Evolutionary conservation across 2,113 vertebrate species (phyloP), one percentile per base, ranked within the genome.

Genomic region (Megalops atlanticus): DNA sequence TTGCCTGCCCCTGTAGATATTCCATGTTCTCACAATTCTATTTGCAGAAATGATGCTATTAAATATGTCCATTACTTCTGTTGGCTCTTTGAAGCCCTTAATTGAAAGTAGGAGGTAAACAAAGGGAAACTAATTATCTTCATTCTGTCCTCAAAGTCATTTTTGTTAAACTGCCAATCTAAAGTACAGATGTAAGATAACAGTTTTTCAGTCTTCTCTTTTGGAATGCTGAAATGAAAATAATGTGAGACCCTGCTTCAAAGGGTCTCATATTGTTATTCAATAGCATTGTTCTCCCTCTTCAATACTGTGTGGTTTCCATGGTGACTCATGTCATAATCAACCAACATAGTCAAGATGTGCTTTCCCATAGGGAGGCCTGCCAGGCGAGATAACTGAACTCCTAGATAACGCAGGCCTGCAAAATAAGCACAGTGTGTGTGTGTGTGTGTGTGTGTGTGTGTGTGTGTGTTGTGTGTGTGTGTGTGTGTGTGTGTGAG

Each of bases 91-190:
- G 74, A 86, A 84, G 73, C 64, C 68, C 18, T 36, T 86, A 82
- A 84, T 86, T 86, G 84, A 86, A 86, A 82, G 77, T 84, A 74
- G 80, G 71, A 73, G 38, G 73, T 86, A 84, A 84, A 84, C 80
- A 84, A 84, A 84, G 79, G 69, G 80, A 86, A 86, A 82, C 77
- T 82, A 86, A 86, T 86, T 82, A 82, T 77, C 74, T 78, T 45
- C 7, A 45, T 45, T 45, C 80, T 74, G 77, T 86, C 77, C 82
- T 86, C 82, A 84, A 86, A 86, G 81, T 36, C 21, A 54, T 74
- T 49, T 83, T 58, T 79, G 49, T 77, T 78, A 49, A 45, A 45
- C 27, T 78, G 74, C 80, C 82, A 47, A 38, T 18, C 72, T 80
- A 73, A 79, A 79, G 76, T 80, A 83, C 76, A 78, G 79, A 83